Evolutionary conservation across 2,797 vertebrate species (phyloP).

Genomic region (Erpetoichthys calabaricus): DNA sequence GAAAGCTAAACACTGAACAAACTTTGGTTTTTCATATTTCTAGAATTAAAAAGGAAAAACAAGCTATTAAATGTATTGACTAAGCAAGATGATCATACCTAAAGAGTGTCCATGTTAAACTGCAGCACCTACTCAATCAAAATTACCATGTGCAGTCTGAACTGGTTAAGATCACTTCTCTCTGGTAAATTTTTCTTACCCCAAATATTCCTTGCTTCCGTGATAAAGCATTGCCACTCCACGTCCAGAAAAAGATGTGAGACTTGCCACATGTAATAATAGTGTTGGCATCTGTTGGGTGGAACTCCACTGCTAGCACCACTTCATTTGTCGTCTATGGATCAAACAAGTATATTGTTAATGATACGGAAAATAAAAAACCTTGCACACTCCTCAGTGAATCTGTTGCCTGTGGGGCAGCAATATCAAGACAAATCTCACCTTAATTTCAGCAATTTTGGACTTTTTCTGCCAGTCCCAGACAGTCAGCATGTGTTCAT

Average conservation of each 20-base stretch:
- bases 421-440: constrained; percentile 24
- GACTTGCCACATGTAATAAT: constrained; percentile 95
- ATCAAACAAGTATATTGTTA: background rate
- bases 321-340: constrained; percentile 86
- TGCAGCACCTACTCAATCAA: no score
- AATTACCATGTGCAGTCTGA: no score
- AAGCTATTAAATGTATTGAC: background rate
- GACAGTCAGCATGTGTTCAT: constrained; percentile 93
- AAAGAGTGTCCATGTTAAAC: no score
- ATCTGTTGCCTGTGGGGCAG: no score
- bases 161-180: no score
- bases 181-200: constrained; percentile 44
- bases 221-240: constrained; percentile 75
- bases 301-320: constrained; percentile 84
- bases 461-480: constrained; percentile 95
- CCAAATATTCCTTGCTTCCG: constrained; percentile 95
- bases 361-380: background rate
- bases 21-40: constrained; percentile 98
- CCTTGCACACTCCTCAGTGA: no score
- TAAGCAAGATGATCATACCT: background rate
- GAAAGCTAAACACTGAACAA: constrained; percentile 86
- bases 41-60: constrained; percentile 35
- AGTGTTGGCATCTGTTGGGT: constrained; percentile 81
- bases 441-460: constrained; percentile 93
- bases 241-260: constrained; percentile 98